Evolutionary conservation across 1,140 invertebrate species (phyloP).

Genomic region (Caerostris extrusa): DNA sequence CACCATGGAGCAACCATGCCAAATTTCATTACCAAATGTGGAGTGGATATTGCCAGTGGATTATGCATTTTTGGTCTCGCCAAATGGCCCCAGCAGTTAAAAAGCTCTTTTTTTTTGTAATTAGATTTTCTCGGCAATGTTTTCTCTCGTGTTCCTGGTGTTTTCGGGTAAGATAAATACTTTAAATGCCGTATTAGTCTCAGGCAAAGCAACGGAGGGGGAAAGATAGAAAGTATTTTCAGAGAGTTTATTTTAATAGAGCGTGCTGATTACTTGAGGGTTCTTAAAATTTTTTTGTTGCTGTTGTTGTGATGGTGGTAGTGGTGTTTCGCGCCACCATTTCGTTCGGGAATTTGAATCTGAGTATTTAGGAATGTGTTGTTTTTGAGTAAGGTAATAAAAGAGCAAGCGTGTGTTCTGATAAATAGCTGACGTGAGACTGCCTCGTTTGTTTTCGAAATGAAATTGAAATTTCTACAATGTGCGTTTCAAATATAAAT

Average conservation of each 20-base stretch:
- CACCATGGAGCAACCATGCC: conserved; percentile 1
- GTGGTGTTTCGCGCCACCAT: no score
- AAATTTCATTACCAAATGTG: conserved; percentile 61
- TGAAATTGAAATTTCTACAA: background rate
- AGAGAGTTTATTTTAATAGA: background rate
- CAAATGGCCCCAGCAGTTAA: conserved; percentile 35
- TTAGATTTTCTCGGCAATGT: conserved; percentile 1
- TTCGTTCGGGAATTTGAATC: no score
- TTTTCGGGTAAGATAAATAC: conserved; percentile 23
- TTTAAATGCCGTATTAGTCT: conserved; percentile 55
- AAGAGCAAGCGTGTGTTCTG: background rate
- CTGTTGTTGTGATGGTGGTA: no score
- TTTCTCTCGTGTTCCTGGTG: background rate
- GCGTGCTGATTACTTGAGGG: background rate
- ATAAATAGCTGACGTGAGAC: background rate
- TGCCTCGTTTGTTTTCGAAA: background rate
- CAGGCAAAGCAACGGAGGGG: background rate
- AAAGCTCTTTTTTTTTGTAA: conserved; percentile 22
- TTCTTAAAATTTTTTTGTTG: background rate
- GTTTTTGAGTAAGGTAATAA: background rate
- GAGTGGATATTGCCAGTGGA: conserved; percentile 19
- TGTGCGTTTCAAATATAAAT: background rate
- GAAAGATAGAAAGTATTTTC: background rate
- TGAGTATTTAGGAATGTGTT: background rate
- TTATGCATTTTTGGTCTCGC: conserved; percentile 41